Evolutionary conservation across 2,888 invertebrate species (phyloP).

Genomic region (Tachina fera): DNA sequence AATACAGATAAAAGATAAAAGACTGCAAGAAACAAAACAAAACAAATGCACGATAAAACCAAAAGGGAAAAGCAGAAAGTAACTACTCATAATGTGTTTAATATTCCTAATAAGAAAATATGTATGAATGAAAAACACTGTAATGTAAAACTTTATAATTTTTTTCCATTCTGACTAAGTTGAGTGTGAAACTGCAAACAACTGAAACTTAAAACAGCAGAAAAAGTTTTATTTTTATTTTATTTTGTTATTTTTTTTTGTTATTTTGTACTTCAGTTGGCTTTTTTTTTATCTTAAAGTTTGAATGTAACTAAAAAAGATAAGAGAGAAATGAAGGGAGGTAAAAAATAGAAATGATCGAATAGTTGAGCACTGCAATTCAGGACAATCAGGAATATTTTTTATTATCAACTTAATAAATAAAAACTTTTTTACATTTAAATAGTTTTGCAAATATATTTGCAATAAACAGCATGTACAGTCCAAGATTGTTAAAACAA

Average conservation of each 20-base stretch:
- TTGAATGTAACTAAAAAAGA: not conserved
- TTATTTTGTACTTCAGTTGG: not conserved
- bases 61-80: not conserved
- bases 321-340: not conserved
- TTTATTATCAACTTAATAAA: no score
- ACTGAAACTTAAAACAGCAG: conserved; percentile 28
- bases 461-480: no score
- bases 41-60: conserved; percentile 28
- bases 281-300: conserved; percentile 38
- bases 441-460: no score
- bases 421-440: no score
- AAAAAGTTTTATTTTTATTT: conserved; percentile 23
- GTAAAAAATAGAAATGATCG: not conserved
- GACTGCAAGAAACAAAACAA: conserved; percentile 34
- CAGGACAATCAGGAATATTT: no score
- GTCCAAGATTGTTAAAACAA: no score
- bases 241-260: not conserved
- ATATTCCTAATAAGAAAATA: not conserved
- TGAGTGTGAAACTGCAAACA: conserved; percentile 44
- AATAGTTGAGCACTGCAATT: conserved; percentile 1
- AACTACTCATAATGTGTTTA: not conserved
- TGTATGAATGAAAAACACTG: conserved; percentile 10
- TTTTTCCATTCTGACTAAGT: conserved; percentile 21
- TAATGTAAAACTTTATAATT: conserved; percentile 24
- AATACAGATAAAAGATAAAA: not conserved